Evolutionary conservation across 2,113 vertebrate species (phyloP).

Genomic region (Apus apus): DNA sequence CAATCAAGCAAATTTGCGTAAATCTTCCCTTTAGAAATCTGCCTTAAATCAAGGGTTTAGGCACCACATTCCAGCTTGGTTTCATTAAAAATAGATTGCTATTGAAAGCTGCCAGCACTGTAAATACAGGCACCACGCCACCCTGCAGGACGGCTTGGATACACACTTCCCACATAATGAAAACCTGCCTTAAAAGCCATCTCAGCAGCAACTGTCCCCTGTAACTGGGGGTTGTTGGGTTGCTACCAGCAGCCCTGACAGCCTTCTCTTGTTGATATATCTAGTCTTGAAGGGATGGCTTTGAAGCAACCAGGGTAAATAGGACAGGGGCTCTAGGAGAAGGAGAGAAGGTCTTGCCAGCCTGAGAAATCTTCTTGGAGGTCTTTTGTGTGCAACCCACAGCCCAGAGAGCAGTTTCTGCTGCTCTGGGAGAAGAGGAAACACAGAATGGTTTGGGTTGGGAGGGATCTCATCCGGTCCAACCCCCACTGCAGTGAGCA

Average conservation of each 20-base stretch:
- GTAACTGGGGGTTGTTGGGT: not conserved
- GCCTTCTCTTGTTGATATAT: not conserved
- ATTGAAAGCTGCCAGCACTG: conserved; percentile 46
- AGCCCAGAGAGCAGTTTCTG: not conserved
- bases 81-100: conserved; percentile 68
- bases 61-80: conserved; percentile 43
- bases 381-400: not conserved
- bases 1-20: conserved; percentile 60
- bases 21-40: conserved; percentile 59
- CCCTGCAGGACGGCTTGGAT: conserved; percentile 20
- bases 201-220: not conserved
- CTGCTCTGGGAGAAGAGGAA: not conserved
- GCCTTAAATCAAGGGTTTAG: conserved; percentile 63
- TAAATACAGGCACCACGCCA: conserved; percentile 63
- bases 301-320: not conserved
- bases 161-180: conserved; percentile 31
- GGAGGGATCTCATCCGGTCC: too few relatives aligned
- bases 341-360: not conserved
- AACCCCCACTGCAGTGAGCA: too few relatives aligned
- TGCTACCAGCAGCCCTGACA: not conserved
- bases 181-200: conserved; percentile 12
- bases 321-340: not conserved
- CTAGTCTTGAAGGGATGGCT: not conserved
- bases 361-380: not conserved
- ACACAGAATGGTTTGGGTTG: not conserved